Percentiles rank a stretch among this genome's conserved stretches.
phyloP scores from a whole-genome alignment of 2,113 vertebrate species.

The Propithecus coquereli region DNA sequence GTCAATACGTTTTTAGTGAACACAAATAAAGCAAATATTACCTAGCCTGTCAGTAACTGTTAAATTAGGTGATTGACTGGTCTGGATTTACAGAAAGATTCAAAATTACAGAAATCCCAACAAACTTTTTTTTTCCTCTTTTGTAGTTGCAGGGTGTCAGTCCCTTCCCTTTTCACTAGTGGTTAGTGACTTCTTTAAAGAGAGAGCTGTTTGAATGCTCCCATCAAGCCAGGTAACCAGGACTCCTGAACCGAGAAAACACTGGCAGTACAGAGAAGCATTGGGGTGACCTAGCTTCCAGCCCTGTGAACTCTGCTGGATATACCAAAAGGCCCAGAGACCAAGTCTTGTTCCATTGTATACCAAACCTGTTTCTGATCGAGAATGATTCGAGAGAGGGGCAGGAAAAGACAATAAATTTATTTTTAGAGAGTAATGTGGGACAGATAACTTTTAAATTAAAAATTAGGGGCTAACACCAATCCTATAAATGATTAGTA shows the following conservation, averaged over 20 bases:
- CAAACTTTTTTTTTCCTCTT: background rate
- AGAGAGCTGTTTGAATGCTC: background rate
- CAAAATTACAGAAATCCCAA: slow-evolving; percentile 5
- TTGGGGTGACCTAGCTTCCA: background rate
- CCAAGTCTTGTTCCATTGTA: background rate
- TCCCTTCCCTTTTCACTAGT: background rate
- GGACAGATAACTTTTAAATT: background rate
- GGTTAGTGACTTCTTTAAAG: background rate
- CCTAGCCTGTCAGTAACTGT: background rate
- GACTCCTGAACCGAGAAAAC: background rate
- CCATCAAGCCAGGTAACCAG: background rate
- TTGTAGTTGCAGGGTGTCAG: background rate
- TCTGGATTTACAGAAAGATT: background rate
- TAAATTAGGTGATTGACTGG: background rate
- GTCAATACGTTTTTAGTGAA: background rate
- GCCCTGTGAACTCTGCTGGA: background rate
- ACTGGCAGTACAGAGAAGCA: background rate
- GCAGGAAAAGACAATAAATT: background rate
- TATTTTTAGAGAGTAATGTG: slow-evolving; percentile 12
- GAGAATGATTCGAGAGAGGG: background rate
- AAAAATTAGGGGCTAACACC: background rate
- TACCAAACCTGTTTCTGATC: background rate
- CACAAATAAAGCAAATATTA: slow-evolving; percentile 33
- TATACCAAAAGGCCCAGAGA: background rate
- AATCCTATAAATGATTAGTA: slow-evolving; percentile 26